A percentile compares a stretch with the other conserved stretches of the same genome.
Conservation (phyloP, 2,888 invertebrate species). For the Campaea margaritaria region DNA sequence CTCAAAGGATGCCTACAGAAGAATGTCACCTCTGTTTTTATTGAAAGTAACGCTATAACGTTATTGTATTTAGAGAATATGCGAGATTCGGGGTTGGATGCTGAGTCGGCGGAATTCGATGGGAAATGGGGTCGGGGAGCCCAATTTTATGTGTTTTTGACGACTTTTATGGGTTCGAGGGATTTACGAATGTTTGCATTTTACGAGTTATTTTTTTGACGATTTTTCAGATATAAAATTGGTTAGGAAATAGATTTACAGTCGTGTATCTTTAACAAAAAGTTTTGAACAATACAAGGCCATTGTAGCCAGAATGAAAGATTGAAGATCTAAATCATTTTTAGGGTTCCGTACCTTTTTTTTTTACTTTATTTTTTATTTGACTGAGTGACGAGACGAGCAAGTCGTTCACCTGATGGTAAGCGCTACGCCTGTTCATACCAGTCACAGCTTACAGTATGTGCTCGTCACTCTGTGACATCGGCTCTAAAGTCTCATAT, state of each 20-base stretch:
- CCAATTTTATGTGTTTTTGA: conserved; percentile 32
- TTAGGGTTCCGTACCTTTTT: too few species aligned
- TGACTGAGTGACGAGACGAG: too few species aligned
- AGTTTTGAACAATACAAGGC: too few species aligned
- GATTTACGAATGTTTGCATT: conserved; percentile 24
- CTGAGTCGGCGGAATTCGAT: conserved; percentile 25
- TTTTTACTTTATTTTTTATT: too few species aligned
- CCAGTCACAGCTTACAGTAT: too few species aligned
- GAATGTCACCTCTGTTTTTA: conserved; percentile 55
- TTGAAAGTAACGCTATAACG: conserved; percentile 34
- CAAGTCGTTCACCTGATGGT: too few species aligned
- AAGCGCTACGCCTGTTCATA: too few species aligned
- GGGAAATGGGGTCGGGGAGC: conserved; percentile 18
- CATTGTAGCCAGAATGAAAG: too few species aligned
- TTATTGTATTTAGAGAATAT: conserved; percentile 29
- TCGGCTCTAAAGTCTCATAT: too few species aligned
- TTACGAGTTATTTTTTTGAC: conserved; percentile 22
- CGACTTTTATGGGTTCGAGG: conserved; percentile 29
- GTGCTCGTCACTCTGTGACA: too few species aligned
- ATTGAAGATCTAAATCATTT: too few species aligned
- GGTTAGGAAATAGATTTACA: neutral
- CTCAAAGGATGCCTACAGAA: conserved; percentile 52
- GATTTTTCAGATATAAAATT: conserved; percentile 6
- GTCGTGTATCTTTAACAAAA: neutral
- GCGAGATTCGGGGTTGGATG: conserved; percentile 14